Evolutionary conservation across 2,113 vertebrate species (phyloP), one percentile per base, ranked within the genome.

Genomic region (Pitta sordida): DNA sequence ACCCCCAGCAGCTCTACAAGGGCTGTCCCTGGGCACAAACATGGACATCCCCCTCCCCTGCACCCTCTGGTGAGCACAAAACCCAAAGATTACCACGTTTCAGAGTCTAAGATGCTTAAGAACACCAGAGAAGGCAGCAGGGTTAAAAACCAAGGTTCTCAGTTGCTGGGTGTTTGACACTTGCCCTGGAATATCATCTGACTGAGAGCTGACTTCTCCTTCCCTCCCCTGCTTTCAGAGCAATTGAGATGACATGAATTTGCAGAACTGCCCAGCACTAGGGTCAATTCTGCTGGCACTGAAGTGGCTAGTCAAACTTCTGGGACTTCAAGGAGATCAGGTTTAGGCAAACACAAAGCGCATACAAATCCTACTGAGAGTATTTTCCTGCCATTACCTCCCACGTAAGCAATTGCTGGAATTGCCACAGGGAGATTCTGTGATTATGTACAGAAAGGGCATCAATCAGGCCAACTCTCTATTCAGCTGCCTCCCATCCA

Each of bases 341-440:
- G 92, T 94, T 96, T 93, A 92, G 93, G 95, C 92, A 93, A 96
- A 96, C 86, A 95, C 92, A 95, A 94, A 96, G 93, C 87, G 67
- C 91, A 85, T 90, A 94, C 94, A 96, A 95, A 96, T 96, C 64
- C 93, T 70, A 90, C 87, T n/a, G 55, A 79, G 92, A 94, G 91
- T 83, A 94, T 94, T 96, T 92, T 93, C 95, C 91, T 96, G 93
- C 91, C 93, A 93, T 95, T 96, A 96, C 91, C 93, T 94, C 96
- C 94, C 95, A 95, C 94, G 15, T 95, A 94, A 96, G 96, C 93
- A 96, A 91, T 86, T 96, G 93, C 94, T 95, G 93, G 87, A 93
- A 96, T 90, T 95, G 93, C 95, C 96, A 96, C 90, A 52, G 94
- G 96, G 90, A 92, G 94, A 94, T 90, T 94, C 90, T 91, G 90